Percentiles rank a stretch among this genome's conserved stretches.
Evolutionary conservation across 2,113 vertebrate species (phyloP).

Genomic region (Mastomys natalensis): DNA sequence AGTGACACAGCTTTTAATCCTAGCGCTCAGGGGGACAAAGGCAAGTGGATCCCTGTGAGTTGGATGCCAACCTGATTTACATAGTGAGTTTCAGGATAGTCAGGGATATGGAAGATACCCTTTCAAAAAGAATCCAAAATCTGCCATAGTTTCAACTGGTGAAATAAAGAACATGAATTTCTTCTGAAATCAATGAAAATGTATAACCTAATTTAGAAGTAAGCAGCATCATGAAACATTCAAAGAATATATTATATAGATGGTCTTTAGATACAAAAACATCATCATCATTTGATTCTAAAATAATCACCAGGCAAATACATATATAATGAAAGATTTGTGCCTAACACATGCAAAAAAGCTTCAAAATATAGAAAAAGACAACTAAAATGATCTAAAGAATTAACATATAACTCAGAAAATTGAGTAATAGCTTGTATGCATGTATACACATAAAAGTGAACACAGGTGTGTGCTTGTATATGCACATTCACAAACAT

Average conservation of each 20-base stretch:
- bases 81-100: not conserved
- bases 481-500: not conserved
- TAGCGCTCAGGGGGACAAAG: not conserved
- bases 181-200: not conserved
- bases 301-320: not conserved
- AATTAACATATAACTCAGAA: not conserved
- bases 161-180: not conserved
- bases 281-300: not conserved
- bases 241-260: too few species aligned
- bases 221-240: not conserved
- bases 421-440: not conserved
- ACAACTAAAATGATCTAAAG: not conserved
- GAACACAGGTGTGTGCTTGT: not conserved
- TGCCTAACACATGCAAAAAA: not conserved
- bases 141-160: not conserved
- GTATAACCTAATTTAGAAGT: not conserved
- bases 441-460: not conserved
- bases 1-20: not conserved
- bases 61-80: not conserved
- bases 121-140: not conserved
- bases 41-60: not conserved
- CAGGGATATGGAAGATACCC: not conserved
- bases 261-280: not conserved
- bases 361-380: not conserved
- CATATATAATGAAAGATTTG: not conserved